phyloP scores from a whole-genome alignment of 1,140 invertebrate genomes.

The Drosophila lini region DNA sequence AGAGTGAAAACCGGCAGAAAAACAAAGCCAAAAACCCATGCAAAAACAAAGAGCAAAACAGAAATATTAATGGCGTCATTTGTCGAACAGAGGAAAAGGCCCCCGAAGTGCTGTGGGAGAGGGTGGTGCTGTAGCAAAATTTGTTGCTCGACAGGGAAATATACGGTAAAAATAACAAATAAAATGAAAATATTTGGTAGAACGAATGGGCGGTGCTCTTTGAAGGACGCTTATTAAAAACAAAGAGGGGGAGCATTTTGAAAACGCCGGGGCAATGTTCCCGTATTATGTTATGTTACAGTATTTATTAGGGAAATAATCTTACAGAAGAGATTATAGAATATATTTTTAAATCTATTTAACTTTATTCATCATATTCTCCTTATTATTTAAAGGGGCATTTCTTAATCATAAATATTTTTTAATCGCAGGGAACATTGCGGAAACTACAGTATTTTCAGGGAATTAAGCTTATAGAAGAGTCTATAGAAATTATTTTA shows the following conservation, averaged over 20 bases:
- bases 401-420: no score
- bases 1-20: constrained; percentile 36
- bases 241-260: constrained; percentile 4
- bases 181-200: constrained; percentile 33
- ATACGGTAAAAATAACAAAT: constrained; percentile 41
- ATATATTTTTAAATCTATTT: no score
- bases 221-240: constrained; percentile 11
- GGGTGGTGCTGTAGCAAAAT: constrained; percentile 23
- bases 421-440: no score
- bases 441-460: no score
- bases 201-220: constrained; percentile 15
- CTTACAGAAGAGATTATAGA: neutral
- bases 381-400: no score
- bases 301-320: no score
- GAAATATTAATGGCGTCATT: constrained; percentile 78
- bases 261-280: no score
- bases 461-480: no score
- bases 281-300: no score
- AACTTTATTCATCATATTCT: no score
- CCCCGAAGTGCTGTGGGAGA: constrained; percentile 9
- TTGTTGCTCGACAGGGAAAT: constrained; percentile 43
- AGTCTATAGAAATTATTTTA: no score
- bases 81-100: constrained; percentile 44
- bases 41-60: constrained; percentile 47
- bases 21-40: constrained; percentile 18